Conservation (phyloP, 2,113 vertebrate species). For the Geococcyx californianus region DNA sequence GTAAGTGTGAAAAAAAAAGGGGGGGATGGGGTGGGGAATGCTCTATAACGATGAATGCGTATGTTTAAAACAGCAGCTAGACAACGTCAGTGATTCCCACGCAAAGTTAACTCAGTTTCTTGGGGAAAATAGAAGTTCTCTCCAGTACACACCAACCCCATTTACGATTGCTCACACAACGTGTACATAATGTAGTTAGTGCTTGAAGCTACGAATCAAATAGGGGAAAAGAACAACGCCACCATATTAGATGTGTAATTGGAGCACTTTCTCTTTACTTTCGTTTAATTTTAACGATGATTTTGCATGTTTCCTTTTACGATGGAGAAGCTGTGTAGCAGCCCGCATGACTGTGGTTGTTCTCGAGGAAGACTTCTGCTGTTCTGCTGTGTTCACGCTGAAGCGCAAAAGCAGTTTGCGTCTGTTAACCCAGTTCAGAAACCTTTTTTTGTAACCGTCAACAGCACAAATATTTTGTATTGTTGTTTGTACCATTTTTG, state of each 20-base stretch:
- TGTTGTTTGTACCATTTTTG: constrained; percentile 98
- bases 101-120: background rate
- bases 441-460: constrained; percentile 92
- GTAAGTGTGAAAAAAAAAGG: background rate
- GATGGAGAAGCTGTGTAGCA: constrained; percentile 80
- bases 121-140: background rate
- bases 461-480: constrained; percentile 99
- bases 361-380: constrained; percentile 75
- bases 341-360: constrained; percentile 87
- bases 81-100: background rate
- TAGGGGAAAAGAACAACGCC: constrained; percentile 35
- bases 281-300: constrained; percentile 68
- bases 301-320: constrained; percentile 91
- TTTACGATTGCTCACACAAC: constrained; percentile 40
- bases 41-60: background rate
- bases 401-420: constrained; percentile 74
- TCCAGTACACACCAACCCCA: background rate
- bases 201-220: constrained; percentile 73
- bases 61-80: background rate
- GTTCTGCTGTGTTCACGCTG: constrained; percentile 72
- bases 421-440: constrained; percentile 77
- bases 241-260: constrained; percentile 71
- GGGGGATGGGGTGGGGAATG: background rate
- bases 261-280: constrained; percentile 48
- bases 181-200: constrained; percentile 81